Evolutionary conservation across 2,797 vertebrate genomes (phyloP).

Genomic region (Parotocinclus haroldoi): DNA sequence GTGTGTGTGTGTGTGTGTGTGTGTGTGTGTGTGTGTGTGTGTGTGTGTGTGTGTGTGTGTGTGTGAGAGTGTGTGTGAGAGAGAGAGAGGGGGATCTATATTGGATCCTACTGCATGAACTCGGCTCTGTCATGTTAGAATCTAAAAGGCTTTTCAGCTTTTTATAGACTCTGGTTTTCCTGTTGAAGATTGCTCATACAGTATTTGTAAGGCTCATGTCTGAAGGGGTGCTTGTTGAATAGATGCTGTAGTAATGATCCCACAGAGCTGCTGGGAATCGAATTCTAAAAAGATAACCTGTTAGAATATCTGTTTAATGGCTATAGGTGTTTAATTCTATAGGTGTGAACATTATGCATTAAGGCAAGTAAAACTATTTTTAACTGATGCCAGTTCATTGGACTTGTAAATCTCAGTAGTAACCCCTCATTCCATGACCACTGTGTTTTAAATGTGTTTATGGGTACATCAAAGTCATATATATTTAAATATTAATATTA

Average conservation of each 20-base stretch:
- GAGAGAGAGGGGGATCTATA: too few species aligned
- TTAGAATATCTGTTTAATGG: too few species aligned
- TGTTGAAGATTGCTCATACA: not conserved
- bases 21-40: conserved; percentile 4
- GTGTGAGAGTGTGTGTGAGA: not conserved
- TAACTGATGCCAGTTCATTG: too few species aligned
- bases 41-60: not conserved
- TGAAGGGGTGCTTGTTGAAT: not conserved
- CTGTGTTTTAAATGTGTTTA: too few species aligned
- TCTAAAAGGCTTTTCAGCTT: conserved; percentile 21
- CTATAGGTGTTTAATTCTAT: too few species aligned
- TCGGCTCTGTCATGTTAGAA: not conserved
- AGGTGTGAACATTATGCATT: too few species aligned
- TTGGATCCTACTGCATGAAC: not conserved
- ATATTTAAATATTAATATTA: too few species aligned
- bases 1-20: conserved; percentile 1
- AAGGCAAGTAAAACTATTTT: too few species aligned
- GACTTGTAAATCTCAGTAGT: too few species aligned
- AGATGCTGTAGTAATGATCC: conserved; percentile 8
- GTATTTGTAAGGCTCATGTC: not conserved
- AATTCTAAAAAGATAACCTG: not conserved
- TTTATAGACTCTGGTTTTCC: not conserved
- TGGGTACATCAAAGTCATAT: too few species aligned
- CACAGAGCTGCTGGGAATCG: conserved; percentile 8
- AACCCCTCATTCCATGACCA: too few species aligned